phyloP scores from a whole-genome alignment of 92 coral and sea anemone genomes.

The Ricordea florida region DNA sequence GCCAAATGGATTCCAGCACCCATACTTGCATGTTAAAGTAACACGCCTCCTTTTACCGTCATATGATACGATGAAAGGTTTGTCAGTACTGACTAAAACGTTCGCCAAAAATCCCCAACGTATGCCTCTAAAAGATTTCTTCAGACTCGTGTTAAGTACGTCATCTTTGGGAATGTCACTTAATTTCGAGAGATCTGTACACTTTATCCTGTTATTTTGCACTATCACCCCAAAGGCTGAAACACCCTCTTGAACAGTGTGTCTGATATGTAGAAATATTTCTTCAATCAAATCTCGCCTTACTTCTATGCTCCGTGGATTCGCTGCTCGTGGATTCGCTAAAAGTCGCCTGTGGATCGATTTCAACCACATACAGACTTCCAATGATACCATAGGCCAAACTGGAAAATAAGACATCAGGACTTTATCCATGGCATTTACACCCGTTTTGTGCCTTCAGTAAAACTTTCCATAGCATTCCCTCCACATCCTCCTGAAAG shows the following conservation, averaged over 20 bases:
- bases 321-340: conserved; percentile 8
- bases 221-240: conserved; percentile 6
- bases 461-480: neutral
- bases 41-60: conserved; percentile 13
- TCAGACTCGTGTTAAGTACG: neutral
- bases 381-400: conserved; percentile 7
- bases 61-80: conserved; percentile 27
- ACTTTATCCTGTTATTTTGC: too few species aligned
- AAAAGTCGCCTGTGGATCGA: conserved; percentile 18
- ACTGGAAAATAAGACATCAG: conserved; percentile 17
- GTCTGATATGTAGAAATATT: conserved; percentile 16
- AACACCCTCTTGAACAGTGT: conserved; percentile 15
- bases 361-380: neutral
- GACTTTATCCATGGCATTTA: conserved; percentile 12
- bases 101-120: conserved; percentile 2
- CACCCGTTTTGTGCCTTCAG: conserved; percentile 9
- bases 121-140: conserved; percentile 4
- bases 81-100: conserved; percentile 22
- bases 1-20: conserved; percentile 22
- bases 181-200: too few species aligned
- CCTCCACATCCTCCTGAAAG: conserved; percentile 22
- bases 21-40: conserved; percentile 33
- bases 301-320: neutral
- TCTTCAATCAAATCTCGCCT: conserved; percentile 16
- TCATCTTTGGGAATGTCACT: too few species aligned